Evolutionary conservation across 2,797 vertebrate species (phyloP).

Genomic region (Pteropus rufus): DNA sequence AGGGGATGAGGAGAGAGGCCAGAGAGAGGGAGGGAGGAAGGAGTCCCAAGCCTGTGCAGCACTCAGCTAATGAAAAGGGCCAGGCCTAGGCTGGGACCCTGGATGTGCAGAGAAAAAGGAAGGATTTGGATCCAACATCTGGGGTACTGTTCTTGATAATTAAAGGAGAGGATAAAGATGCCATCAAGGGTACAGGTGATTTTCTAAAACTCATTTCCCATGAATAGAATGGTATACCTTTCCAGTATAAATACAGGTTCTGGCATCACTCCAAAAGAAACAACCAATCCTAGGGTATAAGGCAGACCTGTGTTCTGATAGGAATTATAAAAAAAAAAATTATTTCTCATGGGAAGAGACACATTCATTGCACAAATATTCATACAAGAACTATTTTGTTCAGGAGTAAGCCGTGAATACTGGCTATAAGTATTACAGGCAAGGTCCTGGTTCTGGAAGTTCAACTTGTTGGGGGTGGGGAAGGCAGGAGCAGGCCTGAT

Average conservation of each 20-base stretch:
- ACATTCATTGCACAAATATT: neutral
- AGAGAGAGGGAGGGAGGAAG: neutral
- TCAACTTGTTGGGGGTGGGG: fast-evolving
- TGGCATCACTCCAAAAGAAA: neutral
- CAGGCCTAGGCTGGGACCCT: neutral
- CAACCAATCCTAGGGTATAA: neutral
- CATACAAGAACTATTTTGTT: neutral
- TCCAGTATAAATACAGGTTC: neutral
- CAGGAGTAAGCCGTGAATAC: neutral
- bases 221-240: neutral
- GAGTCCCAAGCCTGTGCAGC: neutral
- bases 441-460: neutral
- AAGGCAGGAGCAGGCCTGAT: neutral
- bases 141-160: neutral
- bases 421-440: neutral
- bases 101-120: neutral
- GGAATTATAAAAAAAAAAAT: neutral
- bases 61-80: no score
- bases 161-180: neutral
- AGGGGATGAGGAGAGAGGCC: neutral
- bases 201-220: neutral
- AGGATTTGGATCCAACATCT: no score
- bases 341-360: neutral
- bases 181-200: neutral
- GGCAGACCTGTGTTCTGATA: neutral